These are phyloP conservation scores for Acrocyrtus sp. DNA, from an alignment of 2,888 invertebrate species.

Conservation along the genomic window DNA sequence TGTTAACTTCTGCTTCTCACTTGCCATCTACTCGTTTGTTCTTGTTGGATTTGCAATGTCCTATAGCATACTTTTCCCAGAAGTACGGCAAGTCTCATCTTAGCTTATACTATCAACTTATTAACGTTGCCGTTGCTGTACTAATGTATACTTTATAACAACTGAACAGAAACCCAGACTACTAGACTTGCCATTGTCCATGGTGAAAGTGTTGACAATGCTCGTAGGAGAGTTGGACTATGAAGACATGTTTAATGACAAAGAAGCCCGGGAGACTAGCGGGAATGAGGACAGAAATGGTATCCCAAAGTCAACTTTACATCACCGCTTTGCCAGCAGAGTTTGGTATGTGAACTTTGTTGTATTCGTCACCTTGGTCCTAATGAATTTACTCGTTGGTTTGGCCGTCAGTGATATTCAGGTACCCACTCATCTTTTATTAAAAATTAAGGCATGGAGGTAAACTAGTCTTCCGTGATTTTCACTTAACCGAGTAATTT, in stretches of 20 bases:
- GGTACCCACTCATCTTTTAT: slow-evolving; percentile 18
- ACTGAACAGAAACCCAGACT: slow-evolving; percentile 37
- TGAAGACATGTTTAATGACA: slow-evolving; percentile 34
- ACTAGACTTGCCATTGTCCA: slow-evolving; percentile 46
- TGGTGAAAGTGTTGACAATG: slow-evolving; percentile 54
- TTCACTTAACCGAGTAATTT: background rate
- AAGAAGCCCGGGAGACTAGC: background rate
- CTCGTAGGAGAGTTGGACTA: slow-evolving; percentile 56
- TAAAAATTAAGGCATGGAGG: background rate
- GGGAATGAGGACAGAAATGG: background rate
- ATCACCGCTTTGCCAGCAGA: slow-evolving; percentile 33
- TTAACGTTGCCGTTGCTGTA: no score
- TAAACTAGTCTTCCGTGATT: background rate
- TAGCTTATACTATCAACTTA: no score
- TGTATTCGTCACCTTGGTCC: slow-evolving; percentile 50
- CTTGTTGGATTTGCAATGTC: slow-evolving; percentile 57
- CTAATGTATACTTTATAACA: no score
- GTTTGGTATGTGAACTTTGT: slow-evolving; percentile 54
- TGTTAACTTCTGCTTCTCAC: slow-evolving; percentile 49
- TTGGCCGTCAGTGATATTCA: slow-evolving; percentile 56
- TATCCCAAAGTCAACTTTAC: background rate
- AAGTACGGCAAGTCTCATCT: slow-evolving; percentile 32
- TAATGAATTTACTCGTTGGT: slow-evolving; percentile 56
- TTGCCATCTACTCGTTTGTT: slow-evolving; percentile 49
- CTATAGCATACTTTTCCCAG: slow-evolving; percentile 53